A percentile compares a stretch with the other conserved stretches of the same genome.
Conservation (phyloP, 2,113 vertebrate genomes). For the Vulpes vulpes region DNA sequence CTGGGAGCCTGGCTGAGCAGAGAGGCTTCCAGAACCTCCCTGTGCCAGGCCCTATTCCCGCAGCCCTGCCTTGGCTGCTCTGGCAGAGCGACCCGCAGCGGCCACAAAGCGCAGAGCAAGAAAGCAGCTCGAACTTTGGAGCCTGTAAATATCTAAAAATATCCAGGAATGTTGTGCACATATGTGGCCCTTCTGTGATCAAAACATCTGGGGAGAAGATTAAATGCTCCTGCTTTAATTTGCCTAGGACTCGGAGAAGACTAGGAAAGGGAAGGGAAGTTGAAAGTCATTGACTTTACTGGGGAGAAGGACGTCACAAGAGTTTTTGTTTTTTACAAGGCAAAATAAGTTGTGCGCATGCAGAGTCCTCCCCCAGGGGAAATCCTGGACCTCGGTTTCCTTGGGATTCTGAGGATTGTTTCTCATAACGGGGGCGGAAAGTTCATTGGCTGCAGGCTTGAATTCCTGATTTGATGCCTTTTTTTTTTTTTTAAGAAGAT, state of each 20-base stretch:
- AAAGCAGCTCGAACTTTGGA: constrained; percentile 83
- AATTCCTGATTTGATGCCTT: constrained; percentile 69
- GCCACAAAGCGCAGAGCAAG: constrained; percentile 79
- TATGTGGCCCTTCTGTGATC: constrained; percentile 84
- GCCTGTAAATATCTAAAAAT: constrained; percentile 88
- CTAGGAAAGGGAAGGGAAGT: constrained; percentile 71
- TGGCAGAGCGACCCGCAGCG: constrained; percentile 71
- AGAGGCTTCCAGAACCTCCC: constrained; percentile 64
- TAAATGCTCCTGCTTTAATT: constrained; percentile 79
- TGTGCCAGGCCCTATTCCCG: constrained; percentile 70
- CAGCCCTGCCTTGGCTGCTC: constrained; percentile 70
- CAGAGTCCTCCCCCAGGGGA: constrained; percentile 53
- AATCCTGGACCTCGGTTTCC: constrained; percentile 42
- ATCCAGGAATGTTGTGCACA: constrained; percentile 84
- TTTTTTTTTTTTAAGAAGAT: not conserved
- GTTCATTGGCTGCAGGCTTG: constrained; percentile 60
- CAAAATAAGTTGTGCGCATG: constrained; percentile 45
- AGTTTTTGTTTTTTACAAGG: constrained; percentile 51
- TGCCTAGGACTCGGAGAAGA: constrained; percentile 76
- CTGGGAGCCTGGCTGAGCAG: not conserved
- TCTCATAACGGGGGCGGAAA: not conserved
- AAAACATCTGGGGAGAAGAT: constrained; percentile 88
- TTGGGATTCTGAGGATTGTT: constrained; percentile 53
- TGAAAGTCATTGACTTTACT: constrained; percentile 67
- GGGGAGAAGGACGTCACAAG: constrained; percentile 58